Conservation (phyloP, 2,113 vertebrate genomes). For the Coptodon rendalli region DNA sequence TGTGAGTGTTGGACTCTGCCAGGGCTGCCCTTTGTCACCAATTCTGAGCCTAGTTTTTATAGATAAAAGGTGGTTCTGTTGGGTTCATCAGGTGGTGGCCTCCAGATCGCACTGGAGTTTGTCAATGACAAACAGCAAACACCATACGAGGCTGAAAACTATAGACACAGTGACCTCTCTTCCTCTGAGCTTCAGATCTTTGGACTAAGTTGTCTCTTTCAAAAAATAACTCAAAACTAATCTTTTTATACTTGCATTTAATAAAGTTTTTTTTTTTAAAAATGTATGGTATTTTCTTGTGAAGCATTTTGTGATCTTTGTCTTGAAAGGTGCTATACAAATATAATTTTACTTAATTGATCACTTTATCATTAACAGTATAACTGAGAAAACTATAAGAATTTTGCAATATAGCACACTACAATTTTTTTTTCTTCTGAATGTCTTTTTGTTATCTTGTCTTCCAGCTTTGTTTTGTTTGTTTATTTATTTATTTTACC, state of each 20-base stretch:
- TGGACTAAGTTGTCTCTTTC: not conserved
- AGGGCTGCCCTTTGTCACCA: fast-evolving
- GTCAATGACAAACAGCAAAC: not conserved
- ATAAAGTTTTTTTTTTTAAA: not conserved
- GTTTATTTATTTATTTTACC: fast-evolving
- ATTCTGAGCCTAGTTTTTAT: not conserved
- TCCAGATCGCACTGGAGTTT: not conserved
- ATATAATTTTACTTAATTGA: not conserved
- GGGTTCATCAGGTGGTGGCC: not conserved
- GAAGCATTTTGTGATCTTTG: not conserved
- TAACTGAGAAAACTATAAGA: not conserved
- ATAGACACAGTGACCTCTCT: not conserved
- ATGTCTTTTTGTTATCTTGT: not conserved
- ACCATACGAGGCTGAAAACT: not conserved
- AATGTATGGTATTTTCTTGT: not conserved
- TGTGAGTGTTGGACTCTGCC: not conserved
- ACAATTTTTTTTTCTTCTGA: not conserved
- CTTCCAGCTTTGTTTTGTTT: not conserved
- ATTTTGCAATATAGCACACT: not conserved
- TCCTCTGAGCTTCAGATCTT: not conserved
- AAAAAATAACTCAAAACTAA: not conserved
- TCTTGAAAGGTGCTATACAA: not conserved
- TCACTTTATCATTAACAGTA: not conserved
- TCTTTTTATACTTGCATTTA: not conserved
- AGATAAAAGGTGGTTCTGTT: not conserved